Evolutionary conservation across 2,797 vertebrate genomes (phyloP), one percentile per base, ranked within the genome.

Genomic region (Phoebastria nigripes): DNA sequence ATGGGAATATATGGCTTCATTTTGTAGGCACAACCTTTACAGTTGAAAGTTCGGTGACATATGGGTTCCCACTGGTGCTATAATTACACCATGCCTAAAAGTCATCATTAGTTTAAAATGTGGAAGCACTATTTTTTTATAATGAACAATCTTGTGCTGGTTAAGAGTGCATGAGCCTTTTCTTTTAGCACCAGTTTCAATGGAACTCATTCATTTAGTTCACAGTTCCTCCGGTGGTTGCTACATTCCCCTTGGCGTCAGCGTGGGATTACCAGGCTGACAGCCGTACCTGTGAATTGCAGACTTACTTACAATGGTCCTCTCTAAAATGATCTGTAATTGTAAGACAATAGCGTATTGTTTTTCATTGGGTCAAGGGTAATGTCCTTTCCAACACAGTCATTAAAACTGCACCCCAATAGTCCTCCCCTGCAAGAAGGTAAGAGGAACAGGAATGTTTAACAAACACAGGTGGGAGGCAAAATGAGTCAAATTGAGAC

Each of bases 1-100:
- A 95, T 74, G 78, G 86, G 71, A 93, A 95, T 96, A 92, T 94
- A 94, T 80, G 80, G 74, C 74, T 93, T 87, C 86, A 95, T 96
- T 94, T 90, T 85, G 90, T 67, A 94, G 93, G 91, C 59, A 89
- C 88, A 96, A 69, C 92, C 94, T 96, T 95, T 92, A 37, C 73
- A 22, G 93, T 71, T 89, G 90, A 82, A 89, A 89, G 74, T 85
- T 85, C 9, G 0, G 78, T 96, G 83, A 94, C 94, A 82, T 92
- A 85, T 33, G 86, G 74, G 81, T 21, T 96, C 94, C 95, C 93
- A 85, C 70, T 15, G 63, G 94, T 80, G 86, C 81, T 87, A 15
- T 87, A 95, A 96, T 95, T 94, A 93, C 42, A 63, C 33, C 3
- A 3, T 89, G 56, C 73, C 86, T 89, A 63, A 94, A 95, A 97